These are phyloP conservation scores for Andrena marginata DNA, from an alignment of 2,888 invertebrate genomes.

Conservation along the genomic window DNA sequence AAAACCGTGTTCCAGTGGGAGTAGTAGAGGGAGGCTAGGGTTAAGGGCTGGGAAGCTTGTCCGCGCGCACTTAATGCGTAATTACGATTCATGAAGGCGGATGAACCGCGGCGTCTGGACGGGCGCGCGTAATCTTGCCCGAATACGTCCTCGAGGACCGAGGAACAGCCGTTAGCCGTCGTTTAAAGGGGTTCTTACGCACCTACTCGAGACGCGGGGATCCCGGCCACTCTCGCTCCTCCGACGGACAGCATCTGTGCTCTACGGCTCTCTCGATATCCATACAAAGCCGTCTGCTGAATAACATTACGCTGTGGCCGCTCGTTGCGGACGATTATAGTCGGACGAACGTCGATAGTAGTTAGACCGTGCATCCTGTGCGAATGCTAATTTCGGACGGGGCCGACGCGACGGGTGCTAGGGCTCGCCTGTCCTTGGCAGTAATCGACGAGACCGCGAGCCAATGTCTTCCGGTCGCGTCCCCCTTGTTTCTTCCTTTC, in stretches of 20 bases:
- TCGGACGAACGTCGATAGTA: slow-evolving; percentile 85
- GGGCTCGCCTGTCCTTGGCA: slow-evolving; percentile 21
- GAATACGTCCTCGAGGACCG: slow-evolving; percentile 62
- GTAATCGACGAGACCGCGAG: slow-evolving; percentile 55
- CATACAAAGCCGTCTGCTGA: slow-evolving; percentile 84
- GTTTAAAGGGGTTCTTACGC: slow-evolving; percentile 79
- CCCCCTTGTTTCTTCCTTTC: too few relatives aligned
- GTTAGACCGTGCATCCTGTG: slow-evolving; percentile 85
- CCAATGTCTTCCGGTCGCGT: slow-evolving; percentile 50
- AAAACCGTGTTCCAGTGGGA: background rate
- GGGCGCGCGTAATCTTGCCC: slow-evolving; percentile 58
- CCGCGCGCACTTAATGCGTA: slow-evolving; percentile 72
- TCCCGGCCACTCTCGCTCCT: slow-evolving; percentile 62
- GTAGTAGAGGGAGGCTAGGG: background rate
- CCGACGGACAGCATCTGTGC: slow-evolving; percentile 84
- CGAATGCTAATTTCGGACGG: slow-evolving; percentile 83
- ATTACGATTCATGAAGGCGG: slow-evolving; percentile 81
- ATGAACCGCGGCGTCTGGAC: slow-evolving; percentile 55
- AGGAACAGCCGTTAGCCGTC: slow-evolving; percentile 71
- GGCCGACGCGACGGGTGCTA: too few relatives aligned
- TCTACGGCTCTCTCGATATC: slow-evolving; percentile 81
- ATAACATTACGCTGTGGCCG: slow-evolving; percentile 85
- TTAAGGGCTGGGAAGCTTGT: slow-evolving; percentile 35
- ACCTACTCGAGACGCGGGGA: slow-evolving; percentile 75
- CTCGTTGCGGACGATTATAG: slow-evolving; percentile 83